These are phyloP conservation scores for Acanthochromis polyacanthus DNA, from an alignment of 2,113 vertebrate genomes.

Conservation along the genomic window DNA sequence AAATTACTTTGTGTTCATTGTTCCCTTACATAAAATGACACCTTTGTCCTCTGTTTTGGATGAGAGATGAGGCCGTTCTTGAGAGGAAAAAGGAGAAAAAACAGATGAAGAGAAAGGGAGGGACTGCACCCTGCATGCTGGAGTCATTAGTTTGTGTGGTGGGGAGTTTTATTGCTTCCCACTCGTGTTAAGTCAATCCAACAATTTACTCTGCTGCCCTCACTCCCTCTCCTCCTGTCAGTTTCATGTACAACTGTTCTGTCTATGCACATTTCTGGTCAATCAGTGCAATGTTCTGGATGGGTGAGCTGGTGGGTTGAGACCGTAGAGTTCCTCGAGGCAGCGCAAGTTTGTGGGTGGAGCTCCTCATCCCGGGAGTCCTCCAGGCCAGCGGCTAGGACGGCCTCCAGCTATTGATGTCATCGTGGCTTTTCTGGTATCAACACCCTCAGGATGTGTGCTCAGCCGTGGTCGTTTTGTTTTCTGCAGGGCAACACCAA, in stretches of 20 bases:
- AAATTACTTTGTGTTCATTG: slow-evolving; percentile 27
- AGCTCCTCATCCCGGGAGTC: slow-evolving; percentile 46
- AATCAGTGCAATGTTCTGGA: slow-evolving; percentile 72
- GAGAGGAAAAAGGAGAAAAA: background rate
- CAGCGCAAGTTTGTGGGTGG: slow-evolving; percentile 49
- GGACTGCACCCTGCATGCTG: slow-evolving; percentile 56
- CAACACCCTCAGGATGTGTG: slow-evolving; percentile 65
- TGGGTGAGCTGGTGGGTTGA: slow-evolving; percentile 61
- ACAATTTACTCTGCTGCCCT: slow-evolving; percentile 66
- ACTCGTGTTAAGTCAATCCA: slow-evolving; percentile 76
- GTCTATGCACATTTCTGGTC: slow-evolving; percentile 63
- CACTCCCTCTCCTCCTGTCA: slow-evolving; percentile 55
- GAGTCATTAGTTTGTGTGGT: slow-evolving; percentile 75
- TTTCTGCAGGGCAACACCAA: slow-evolving; percentile 45
- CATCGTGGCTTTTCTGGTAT: slow-evolving; percentile 68
- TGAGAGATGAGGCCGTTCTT: slow-evolving; percentile 20
- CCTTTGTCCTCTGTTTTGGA: slow-evolving; percentile 22
- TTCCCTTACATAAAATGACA: slow-evolving; percentile 29
- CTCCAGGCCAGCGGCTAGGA: slow-evolving; percentile 52
- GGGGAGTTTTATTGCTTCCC: slow-evolving; percentile 74
- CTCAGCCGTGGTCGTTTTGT: slow-evolving; percentile 36
- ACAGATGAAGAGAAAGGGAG: background rate
- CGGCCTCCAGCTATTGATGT: slow-evolving; percentile 71
- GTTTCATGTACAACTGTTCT: slow-evolving; percentile 49
- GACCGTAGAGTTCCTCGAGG: slow-evolving; percentile 42